Base-by-base conservation (phyloP, 2,797 vertebrate species). In the Aphelocoma californica region DNA sequence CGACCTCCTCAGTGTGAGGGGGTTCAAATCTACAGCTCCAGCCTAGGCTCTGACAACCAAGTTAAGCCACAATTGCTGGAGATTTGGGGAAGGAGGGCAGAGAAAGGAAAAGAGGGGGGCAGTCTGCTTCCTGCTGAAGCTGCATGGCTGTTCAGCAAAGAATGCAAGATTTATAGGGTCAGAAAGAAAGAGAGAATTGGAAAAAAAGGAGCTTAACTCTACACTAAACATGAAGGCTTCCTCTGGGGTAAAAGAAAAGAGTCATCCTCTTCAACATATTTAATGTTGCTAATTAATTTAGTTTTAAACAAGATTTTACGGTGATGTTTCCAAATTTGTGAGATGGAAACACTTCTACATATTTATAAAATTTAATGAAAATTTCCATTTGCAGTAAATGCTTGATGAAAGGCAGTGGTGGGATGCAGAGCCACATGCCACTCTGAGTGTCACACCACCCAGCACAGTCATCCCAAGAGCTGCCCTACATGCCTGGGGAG, bases 1-100 rank as follows among this genome's bases (percentile, higher is more conserved):
- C 0, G 25, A 93, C 86, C 75, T 85, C 53, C 74, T 83, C 79
- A 54, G 75, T 72, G 42, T 62, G 72, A 93, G 38, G 12, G 62
- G 81, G 84, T 84, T 96, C 92, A 89, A 71, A 87, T 81, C 93
- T 93, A 61, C 86, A 87, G 94, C 91, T 94, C 73, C 66, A 95
- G 64, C 64, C 48, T 38, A 67, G 74, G 70, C 32, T 84, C 83
- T 88, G 66, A 72, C 90, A 92, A 75, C 64, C 40, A 79, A 78
- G 93, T 78, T 90, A 94, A 95, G 74, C 36, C 67, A 84, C 64
- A 70, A 1, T 84, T 92, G 48, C 74, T 90, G 36, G 38, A 81
- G 47, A 77, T 84, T 44, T 92, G 84, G 88, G 42, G 60, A 92
- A 93, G 7, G 14, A 64, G n/a, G 31, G 81, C 53, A 93, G 57